Evolutionary conservation across 92 coral and sea anemone species (phyloP).

Genomic region (Epizoanthus rinbou): DNA sequence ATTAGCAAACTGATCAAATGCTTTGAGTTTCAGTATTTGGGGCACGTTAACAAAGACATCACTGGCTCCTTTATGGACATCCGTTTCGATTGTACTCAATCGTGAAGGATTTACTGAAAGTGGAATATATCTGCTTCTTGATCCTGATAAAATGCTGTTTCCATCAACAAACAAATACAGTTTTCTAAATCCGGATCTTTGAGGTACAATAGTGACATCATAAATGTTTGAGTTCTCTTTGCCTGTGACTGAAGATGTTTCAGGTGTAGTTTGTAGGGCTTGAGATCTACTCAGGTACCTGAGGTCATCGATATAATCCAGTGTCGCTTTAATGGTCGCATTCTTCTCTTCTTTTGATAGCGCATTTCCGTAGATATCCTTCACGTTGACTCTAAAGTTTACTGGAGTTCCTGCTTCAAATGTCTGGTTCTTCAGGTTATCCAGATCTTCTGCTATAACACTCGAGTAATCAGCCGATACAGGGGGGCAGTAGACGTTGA

Average conservation of each 20-base stretch:
- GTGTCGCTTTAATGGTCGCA: neutral
- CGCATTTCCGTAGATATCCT: conserved; percentile 21
- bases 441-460: conserved; percentile 11
- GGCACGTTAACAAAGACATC: neutral
- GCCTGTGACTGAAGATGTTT: neutral
- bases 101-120: neutral
- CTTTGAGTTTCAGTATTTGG: neutral
- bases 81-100: neutral
- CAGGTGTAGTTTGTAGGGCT: neutral
- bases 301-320: neutral
- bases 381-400: conserved; percentile 23
- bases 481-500: neutral
- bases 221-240: conserved; percentile 1
- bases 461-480: neutral
- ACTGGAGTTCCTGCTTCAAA: conserved; percentile 39
- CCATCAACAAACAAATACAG: neutral
- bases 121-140: neutral
- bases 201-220: conserved; percentile 5
- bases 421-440: neutral
- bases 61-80: neutral
- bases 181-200: neutral
- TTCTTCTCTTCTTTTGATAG: neutral
- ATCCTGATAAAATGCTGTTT: neutral
- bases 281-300: neutral
- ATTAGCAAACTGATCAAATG: conserved; percentile 11